phyloP scores from a whole-genome alignment of 2,113 vertebrate genomes.

The Gavia stellata region DNA sequence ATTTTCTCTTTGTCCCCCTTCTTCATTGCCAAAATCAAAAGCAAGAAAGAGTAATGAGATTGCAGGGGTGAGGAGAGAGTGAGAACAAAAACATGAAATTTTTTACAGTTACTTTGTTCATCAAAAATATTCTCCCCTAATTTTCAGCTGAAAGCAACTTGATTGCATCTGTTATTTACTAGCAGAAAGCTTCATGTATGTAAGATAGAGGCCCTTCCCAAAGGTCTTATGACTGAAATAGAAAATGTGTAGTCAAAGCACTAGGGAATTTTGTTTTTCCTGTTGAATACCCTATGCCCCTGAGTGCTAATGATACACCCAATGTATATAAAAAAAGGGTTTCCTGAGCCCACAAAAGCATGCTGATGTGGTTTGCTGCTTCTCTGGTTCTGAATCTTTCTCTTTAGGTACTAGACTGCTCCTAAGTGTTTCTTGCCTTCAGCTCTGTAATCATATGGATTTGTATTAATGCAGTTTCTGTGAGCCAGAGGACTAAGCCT shows the following conservation, averaged over 20 bases:
- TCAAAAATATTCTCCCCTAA: neutral
- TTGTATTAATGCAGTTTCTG: neutral
- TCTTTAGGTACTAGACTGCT: neutral
- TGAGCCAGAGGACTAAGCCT: neutral
- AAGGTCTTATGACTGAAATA: neutral
- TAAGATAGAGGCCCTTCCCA: neutral
- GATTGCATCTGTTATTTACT: neutral
- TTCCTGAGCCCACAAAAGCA: neutral
- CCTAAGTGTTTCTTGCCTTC: neutral
- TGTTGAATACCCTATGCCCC: neutral
- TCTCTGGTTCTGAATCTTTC: neutral
- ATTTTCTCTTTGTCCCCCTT: neutral
- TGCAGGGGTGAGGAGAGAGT: neutral
- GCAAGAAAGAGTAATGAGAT: neutral
- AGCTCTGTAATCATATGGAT: neutral
- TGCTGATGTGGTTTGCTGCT: neutral
- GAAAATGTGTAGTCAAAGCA: neutral
- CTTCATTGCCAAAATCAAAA: neutral
- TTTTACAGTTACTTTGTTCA: neutral
- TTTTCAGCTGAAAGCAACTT: neutral
- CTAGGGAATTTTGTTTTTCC: neutral
- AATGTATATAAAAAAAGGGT: neutral
- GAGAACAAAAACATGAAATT: neutral
- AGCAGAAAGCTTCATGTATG: neutral
- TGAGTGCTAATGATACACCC: neutral